Percentiles rank a stretch among this genome's conserved stretches.
Conservation (phyloP, 1,140 invertebrate species). For the Orchesella cincta region DNA sequence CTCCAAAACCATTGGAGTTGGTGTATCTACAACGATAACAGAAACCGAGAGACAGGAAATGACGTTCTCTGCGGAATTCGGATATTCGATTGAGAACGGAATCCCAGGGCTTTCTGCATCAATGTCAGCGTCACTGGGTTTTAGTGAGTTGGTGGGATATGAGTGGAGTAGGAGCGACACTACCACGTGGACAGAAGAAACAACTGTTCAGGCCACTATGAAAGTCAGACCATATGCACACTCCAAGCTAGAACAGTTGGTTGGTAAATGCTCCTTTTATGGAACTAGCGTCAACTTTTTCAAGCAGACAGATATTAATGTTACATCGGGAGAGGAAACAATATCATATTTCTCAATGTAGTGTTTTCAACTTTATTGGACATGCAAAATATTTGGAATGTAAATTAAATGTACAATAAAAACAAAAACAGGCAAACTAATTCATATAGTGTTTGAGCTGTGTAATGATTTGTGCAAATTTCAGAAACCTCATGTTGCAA, state of each 20-base stretch:
- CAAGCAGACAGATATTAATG: neutral
- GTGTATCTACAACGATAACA: neutral
- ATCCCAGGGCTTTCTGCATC: neutral
- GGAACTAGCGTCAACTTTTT: neutral
- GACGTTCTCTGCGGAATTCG: neutral
- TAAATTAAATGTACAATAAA: no score
- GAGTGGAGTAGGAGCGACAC: neutral
- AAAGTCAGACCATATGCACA: neutral
- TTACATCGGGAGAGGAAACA: no score
- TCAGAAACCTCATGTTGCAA: no score
- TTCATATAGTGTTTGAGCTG: no score
- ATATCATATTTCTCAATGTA: no score
- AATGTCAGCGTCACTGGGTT: neutral
- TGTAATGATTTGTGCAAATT: no score
- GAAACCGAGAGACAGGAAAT: neutral
- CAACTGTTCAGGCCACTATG: neutral
- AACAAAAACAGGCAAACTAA: no score
- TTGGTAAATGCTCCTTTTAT: neutral
- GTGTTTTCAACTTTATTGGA: no score
- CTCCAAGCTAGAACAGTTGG: neutral
- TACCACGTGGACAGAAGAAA: neutral
- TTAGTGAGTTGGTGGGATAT: neutral
- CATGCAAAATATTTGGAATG: no score
- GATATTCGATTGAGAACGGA: neutral
- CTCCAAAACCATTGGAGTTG: neutral